These are phyloP conservation scores for Megalops cyprinoides DNA, from an alignment of 2,797 vertebrate species.

Conservation along the genomic window DNA sequence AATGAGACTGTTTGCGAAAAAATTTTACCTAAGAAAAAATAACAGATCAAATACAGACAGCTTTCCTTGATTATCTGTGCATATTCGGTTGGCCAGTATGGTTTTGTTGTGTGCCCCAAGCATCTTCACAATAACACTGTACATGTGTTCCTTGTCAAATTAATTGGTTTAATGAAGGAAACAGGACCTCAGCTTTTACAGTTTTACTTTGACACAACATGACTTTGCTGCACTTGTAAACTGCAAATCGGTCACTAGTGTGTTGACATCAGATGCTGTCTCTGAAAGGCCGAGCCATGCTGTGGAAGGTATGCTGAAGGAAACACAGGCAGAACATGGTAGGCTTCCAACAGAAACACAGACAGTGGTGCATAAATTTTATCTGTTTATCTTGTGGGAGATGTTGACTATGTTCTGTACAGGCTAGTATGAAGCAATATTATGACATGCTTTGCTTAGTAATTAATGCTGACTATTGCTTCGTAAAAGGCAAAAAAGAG, in stretches of 20 bases:
- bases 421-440: not conserved
- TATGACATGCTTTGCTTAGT: too few species aligned
- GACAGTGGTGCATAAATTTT: too few species aligned
- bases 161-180: not conserved
- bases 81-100: too few species aligned
- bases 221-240: not conserved
- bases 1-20: too few species aligned
- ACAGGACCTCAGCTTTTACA: not conserved
- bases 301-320: not conserved
- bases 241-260: not conserved
- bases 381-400: not conserved
- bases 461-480: not conserved
- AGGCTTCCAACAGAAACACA: not conserved
- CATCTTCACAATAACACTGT: not conserved
- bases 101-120: too few species aligned
- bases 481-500: too few species aligned
- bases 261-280: not conserved
- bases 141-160: constrained; percentile 10
- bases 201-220: not conserved
- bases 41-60: not conserved
- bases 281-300: not conserved
- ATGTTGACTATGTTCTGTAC: not conserved
- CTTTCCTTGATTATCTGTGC: not conserved
- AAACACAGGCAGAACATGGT: not conserved
- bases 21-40: too few species aligned